Evolutionary conservation across 2,888 invertebrate genomes (phyloP).

Genomic region (Philaethria dido): DNA sequence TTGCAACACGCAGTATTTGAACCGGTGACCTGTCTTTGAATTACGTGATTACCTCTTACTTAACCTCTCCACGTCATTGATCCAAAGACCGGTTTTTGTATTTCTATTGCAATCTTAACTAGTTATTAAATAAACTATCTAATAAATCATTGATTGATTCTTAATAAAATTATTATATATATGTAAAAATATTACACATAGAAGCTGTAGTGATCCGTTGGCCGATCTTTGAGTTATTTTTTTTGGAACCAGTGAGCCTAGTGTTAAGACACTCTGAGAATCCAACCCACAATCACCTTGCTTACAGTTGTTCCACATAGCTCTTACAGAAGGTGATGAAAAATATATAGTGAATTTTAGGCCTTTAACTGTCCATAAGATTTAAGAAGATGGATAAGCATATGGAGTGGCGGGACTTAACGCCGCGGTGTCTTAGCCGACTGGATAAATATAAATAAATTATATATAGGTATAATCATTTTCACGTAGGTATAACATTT

Average conservation of each 20-base stretch:
- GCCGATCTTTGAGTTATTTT: too few relatives aligned
- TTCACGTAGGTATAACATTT: too few relatives aligned
- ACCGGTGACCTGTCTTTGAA: background rate
- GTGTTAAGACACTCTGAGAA: too few relatives aligned
- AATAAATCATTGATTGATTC: background rate
- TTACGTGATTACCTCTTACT: background rate
- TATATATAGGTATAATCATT: too few relatives aligned
- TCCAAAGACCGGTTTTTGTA: conserved; percentile 5
- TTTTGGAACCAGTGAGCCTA: too few relatives aligned
- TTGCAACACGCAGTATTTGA: background rate
- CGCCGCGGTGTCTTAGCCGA: background rate
- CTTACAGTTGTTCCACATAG: too few relatives aligned
- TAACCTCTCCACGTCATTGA: conserved; percentile 4
- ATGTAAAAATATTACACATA: too few relatives aligned
- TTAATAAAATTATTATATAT: background rate
- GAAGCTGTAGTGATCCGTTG: too few relatives aligned
- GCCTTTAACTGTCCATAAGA: background rate
- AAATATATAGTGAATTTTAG: too few relatives aligned
- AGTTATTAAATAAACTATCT: background rate
- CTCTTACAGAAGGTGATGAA: too few relatives aligned
- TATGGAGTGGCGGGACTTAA: background rate
- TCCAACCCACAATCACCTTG: too few relatives aligned
- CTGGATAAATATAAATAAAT: background rate
- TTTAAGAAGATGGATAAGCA: background rate
- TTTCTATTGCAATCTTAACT: background rate